Percentiles rank a stretch among this genome's conserved stretches.
Conservation (phyloP, 2,113 vertebrate genomes). For the Urocitellus parryii region DNA sequence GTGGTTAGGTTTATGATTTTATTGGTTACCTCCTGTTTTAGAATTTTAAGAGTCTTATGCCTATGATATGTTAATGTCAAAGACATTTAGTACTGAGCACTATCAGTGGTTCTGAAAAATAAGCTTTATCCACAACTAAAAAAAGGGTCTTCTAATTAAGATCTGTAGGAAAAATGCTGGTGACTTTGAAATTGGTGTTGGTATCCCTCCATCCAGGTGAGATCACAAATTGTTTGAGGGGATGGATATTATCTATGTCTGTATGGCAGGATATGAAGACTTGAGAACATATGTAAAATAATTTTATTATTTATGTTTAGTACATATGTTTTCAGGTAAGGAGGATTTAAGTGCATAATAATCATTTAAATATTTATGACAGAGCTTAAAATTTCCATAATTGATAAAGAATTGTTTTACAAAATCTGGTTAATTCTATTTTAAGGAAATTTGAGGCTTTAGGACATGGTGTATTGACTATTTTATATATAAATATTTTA, state of each 20-base stretch:
- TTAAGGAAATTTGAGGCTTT: slow-evolving; percentile 41
- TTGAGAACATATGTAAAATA: neutral
- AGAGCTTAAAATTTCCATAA: slow-evolving; percentile 1
- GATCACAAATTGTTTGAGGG: neutral
- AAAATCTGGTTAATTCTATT: neutral
- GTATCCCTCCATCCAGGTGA: neutral
- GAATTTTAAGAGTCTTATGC: neutral
- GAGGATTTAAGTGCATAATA: neutral
- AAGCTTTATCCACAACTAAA: neutral
- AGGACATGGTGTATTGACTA: neutral
- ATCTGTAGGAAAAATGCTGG: neutral
- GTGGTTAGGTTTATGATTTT: neutral
- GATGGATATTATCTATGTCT: neutral
- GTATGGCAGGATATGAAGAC: neutral
- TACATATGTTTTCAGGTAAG: neutral
- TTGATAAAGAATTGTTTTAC: neutral
- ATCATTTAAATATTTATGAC: neutral
- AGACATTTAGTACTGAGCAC: neutral
- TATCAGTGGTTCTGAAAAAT: slow-evolving; percentile 30
- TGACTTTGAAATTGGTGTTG: neutral
- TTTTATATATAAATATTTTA: neutral
- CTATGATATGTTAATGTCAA: neutral
- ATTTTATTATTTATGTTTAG: slow-evolving; percentile 25
- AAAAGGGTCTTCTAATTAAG: slow-evolving; percentile 23
- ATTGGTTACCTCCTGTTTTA: neutral